These are phyloP conservation scores for Sipha flava DNA, from an alignment of 1,140 invertebrate species.

Conservation along the genomic window DNA sequence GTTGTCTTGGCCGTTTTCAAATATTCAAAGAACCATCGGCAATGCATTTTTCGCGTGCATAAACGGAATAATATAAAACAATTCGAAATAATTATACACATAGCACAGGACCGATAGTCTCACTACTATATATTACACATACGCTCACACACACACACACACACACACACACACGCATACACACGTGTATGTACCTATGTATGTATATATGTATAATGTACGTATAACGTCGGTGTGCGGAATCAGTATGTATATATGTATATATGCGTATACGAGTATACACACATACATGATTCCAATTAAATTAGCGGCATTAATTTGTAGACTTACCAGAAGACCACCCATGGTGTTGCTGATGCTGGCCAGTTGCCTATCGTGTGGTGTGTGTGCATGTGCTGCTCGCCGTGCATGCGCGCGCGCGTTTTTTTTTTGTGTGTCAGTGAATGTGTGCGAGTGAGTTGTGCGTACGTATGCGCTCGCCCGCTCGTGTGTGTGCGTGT, in stretches of 20 bases:
- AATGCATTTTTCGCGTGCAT: not conserved
- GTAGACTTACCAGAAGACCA: conserved; percentile 25
- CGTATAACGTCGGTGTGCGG: too few species aligned
- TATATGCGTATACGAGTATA: not conserved
- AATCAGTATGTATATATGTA: not conserved
- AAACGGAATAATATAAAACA: not conserved
- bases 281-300: conserved; percentile 25
- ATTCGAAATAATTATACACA: not conserved
- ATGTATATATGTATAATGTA: too few species aligned
- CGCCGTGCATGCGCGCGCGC: not conserved
- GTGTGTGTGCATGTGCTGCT: not conserved
- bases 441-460: not conserved
- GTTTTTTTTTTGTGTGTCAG: not conserved
- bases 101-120: too few species aligned
- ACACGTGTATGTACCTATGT: too few species aligned
- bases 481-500: not conserved
- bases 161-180: too few species aligned
- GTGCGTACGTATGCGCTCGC: not conserved
- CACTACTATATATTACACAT: too few species aligned
- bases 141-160: too few species aligned
- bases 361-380: conserved; percentile 22
- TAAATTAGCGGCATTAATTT: conserved; percentile 33
- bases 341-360: conserved; percentile 17
- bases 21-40: not conserved
- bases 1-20: too few species aligned